Conservation (phyloP, 2,888 invertebrate genomes). For the Glaucopsyche alexis region DNA sequence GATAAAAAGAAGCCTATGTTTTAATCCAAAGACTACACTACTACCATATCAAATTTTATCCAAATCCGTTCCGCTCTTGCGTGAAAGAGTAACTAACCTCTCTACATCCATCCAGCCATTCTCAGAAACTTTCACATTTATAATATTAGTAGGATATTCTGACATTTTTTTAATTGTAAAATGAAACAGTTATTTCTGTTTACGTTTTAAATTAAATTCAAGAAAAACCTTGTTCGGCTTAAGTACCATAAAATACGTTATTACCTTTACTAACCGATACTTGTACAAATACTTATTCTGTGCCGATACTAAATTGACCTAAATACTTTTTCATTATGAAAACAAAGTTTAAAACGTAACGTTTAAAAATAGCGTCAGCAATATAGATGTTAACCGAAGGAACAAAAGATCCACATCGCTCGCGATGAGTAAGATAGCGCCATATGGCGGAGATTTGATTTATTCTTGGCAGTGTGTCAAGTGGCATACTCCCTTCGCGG, state of each 20-base stretch:
- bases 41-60: too few species aligned
- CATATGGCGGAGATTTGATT: constrained; percentile 56
- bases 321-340: constrained; percentile 8
- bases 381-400: constrained; percentile 38
- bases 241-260: neutral
- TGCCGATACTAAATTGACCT: neutral
- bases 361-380: constrained; percentile 19
- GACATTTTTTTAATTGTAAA: neutral
- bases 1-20: too few species aligned
- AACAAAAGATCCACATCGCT: constrained; percentile 37
- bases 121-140: too few species aligned
- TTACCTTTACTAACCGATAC: too few species aligned
- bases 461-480: constrained; percentile 70
- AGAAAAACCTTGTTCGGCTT: neutral
- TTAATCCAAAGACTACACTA: too few species aligned
- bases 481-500: constrained; percentile 61
- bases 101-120: too few species aligned
- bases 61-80: too few species aligned
- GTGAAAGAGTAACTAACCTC: too few species aligned
- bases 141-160: too few species aligned
- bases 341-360: constrained; percentile 13
- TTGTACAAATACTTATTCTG: too few species aligned
- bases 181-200: neutral
- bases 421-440: constrained; percentile 37
- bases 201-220: neutral